Base-by-base conservation (phyloP, 1,140 invertebrate species). In the Eumeta japonica region DNA sequence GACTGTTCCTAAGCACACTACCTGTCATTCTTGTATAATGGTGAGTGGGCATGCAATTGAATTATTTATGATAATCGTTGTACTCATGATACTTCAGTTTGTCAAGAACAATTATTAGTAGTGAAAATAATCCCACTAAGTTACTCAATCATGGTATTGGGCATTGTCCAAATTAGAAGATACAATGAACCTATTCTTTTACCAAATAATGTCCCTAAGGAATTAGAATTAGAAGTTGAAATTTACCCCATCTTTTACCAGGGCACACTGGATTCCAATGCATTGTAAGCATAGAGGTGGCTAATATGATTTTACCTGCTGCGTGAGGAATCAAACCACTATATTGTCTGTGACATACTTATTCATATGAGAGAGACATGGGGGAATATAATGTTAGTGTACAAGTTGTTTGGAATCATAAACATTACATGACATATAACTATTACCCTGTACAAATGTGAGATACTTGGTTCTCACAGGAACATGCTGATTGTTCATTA, bases 51-150 rank as follows among this genome's bases (percentile, higher is more conserved):
- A 2, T 96, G 92, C 57, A 94, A 90, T 57, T 96, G 95, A 94
- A 97, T 94, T 73, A 88, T 97, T 34, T 93, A 92, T 62, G 92
- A 95, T 52, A 97, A 97, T 66, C 87, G 85, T 55, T 98, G 94
- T 64, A 91, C 92, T 1, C 88, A 94, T 75, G 89, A 95, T 63
- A 85, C 83, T 15, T 85, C 87, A 16, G 74, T 80, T 14, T 95
- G 92, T 67, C 89, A 88, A 81, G 81, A 50, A 85, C 84, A 35
- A 84, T 94, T 16, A 90, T 97, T 46, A 87, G 85, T 51, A 86
- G 87, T 13, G 89, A 92, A 76, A 87, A 86, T 48, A 90, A 87
- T 65, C 86, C 87, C 38, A 78, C 75, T 11, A 85, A 83, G 50
- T 65, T 89, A 35, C 68, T 83, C 3, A 84, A 84, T 15, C 87